Base-by-base conservation (phyloP, 2,888 invertebrate genomes). In the Acrobasis repandana region DNA sequence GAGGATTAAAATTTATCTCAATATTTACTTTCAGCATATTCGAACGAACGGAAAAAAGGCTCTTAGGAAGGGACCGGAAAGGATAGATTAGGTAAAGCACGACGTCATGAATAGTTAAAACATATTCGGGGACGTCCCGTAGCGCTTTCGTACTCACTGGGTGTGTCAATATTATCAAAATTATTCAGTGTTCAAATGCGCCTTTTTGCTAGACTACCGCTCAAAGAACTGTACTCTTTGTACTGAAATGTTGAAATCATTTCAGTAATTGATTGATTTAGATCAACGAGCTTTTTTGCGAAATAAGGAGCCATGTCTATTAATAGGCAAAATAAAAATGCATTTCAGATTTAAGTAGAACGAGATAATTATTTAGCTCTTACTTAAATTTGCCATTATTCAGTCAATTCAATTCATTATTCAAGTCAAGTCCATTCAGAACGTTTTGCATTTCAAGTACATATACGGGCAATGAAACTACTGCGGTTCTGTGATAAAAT, bases 41-140 rank as follows among this genome's bases (percentile, higher is more conserved):
- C 51, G 33, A 34, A n/a, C 9, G 14, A 56, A n/a, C n/a, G 56
- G n/a, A 18, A 43, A 56, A 56, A 56, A 43, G 56, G 38, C 43
- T 43, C 43, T 56, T 20, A 58, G 47, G 43, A 11, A 57, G 33
- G 16, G 34, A 15, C 3, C 36, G 58, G 36, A 9, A 48, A 36
- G 49, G 48, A 58, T 58, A 49, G 48, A 34, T 58, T 58, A 14
- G 18, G 34, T 14, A 48, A 48, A 48, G 56, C 43, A 58, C 47
- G 18, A 58, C 33, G 33, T 49, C 48, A 58, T 58, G 58, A 58
- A 58, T 58, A 49, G 48, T 58, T 58, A 58, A 49, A 38, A 58
- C 16, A 48, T 34, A 33, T 48, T 36, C 18, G 18, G 58, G 47
- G 49, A 34, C 34, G 18, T 58, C 49, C 16, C 48, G 9, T n/a